Conservation (phyloP, 2,113 vertebrate species). For the Ornithorhynchus anatinus region DNA sequence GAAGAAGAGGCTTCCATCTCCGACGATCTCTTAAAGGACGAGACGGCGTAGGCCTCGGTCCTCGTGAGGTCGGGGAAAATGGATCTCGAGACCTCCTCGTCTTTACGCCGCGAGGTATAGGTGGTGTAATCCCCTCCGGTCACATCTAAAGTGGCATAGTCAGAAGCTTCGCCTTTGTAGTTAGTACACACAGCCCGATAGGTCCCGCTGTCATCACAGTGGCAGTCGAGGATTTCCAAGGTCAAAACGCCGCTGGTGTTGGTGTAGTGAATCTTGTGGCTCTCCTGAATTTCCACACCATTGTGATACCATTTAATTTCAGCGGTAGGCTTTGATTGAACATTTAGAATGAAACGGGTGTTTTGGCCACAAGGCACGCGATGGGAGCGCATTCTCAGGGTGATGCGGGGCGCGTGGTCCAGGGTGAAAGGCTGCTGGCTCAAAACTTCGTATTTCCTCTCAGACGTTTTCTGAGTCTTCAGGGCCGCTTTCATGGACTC, state of each 20-base stretch:
- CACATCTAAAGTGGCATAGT: conserved; percentile 93
- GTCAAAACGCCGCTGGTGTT: conserved; percentile 91
- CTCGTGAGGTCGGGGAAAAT: conserved; percentile 85
- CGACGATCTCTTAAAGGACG: conserved; percentile 86
- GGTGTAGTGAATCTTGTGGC: conserved; percentile 85
- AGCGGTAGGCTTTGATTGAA: conserved; percentile 90
- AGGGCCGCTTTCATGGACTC: conserved; percentile 93
- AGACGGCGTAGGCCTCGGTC: conserved; percentile 87
- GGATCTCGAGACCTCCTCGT: conserved; percentile 85
- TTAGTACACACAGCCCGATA: conserved; percentile 92
- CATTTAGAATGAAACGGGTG: conserved; percentile 90
- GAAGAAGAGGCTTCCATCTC: conserved; percentile 82
- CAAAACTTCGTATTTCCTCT: conserved; percentile 87
- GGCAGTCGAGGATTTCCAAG: conserved; percentile 88
- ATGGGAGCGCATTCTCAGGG: conserved; percentile 94
- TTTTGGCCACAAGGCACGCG: conserved; percentile 83
- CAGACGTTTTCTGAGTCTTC: conserved; percentile 83
- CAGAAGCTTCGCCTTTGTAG: conserved; percentile 91
- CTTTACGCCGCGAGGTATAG: conserved; percentile 80
- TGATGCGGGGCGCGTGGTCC: conserved; percentile 90
- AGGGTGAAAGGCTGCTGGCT: conserved; percentile 92
- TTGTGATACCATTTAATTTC: conserved; percentile 95
- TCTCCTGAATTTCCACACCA: conserved; percentile 82
- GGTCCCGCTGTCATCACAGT: conserved; percentile 89
- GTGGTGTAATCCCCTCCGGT: conserved; percentile 84